Conservation (phyloP, 2,888 invertebrate species). For the Andrena bucephala region DNA sequence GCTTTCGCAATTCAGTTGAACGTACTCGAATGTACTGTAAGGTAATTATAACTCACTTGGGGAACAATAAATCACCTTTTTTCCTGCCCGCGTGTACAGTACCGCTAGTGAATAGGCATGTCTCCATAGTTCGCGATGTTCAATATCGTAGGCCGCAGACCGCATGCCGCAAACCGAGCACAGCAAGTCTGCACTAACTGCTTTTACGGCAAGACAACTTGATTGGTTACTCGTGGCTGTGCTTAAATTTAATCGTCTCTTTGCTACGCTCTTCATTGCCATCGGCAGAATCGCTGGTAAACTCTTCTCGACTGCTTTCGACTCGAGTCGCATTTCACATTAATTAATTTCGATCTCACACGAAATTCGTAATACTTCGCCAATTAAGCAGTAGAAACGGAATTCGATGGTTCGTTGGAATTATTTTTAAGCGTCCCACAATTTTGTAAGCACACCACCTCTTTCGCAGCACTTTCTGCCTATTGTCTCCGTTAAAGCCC, state of each 20-base stretch:
- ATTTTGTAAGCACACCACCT: too few relatives aligned
- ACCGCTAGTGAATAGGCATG: constrained; percentile 40
- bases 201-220: constrained; percentile 51
- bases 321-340: background rate
- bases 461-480: background rate
- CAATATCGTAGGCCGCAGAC: constrained; percentile 68
- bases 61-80: constrained; percentile 22
- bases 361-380: constrained; percentile 40
- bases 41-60: constrained; percentile 1
- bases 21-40: background rate
- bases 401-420: constrained; percentile 25
- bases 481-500: constrained; percentile 19
- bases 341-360: constrained; percentile 42
- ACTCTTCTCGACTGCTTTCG: constrained; percentile 22
- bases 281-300: constrained; percentile 36
- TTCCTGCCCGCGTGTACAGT: constrained; percentile 28
- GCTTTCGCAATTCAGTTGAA: background rate
- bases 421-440: background rate
- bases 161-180: constrained; percentile 66
- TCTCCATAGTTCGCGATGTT: constrained; percentile 60
- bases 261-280: constrained; percentile 53
- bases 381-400: constrained; percentile 45
- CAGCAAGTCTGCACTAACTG: constrained; percentile 61
- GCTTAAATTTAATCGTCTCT: constrained; percentile 65
- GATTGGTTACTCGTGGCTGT: constrained; percentile 63